Evolutionary conservation across 2,113 vertebrate species (phyloP).

Genomic region (Pungitius pungitius): DNA sequence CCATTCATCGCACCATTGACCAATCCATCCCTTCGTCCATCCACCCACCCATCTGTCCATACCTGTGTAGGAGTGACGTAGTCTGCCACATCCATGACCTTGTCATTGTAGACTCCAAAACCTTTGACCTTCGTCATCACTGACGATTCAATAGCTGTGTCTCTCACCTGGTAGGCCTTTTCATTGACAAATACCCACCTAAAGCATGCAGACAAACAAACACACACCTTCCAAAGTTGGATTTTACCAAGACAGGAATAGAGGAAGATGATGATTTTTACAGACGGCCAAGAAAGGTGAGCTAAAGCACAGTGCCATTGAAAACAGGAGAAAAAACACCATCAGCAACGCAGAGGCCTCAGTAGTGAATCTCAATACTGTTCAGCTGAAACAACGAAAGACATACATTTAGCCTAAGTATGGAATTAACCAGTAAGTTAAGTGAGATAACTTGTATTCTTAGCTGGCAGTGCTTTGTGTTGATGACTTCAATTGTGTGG

Average conservation of each 20-base stretch:
- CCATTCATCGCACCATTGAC: background rate
- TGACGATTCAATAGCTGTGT: slow-evolving; percentile 91
- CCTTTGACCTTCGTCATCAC: slow-evolving; percentile 97
- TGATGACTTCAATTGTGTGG: too few relatives aligned
- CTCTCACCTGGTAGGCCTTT: slow-evolving; percentile 92
- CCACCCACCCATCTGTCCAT: background rate
- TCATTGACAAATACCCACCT: slow-evolving; percentile 95
- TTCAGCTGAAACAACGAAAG: background rate
- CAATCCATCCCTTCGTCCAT: background rate
- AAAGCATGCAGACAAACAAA: slow-evolving; percentile 13
- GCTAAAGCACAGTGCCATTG: too few relatives aligned
- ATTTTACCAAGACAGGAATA: too few relatives aligned
- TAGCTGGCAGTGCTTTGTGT: background rate
- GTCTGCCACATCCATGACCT: slow-evolving; percentile 92
- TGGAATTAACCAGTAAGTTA: too few relatives aligned
- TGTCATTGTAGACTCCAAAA: slow-evolving; percentile 86
- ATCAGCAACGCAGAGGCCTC: too few relatives aligned
- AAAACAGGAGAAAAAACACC: too few relatives aligned
- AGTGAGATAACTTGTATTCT: too few relatives aligned
- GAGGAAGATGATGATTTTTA: background rate
- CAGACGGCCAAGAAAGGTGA: background rate
- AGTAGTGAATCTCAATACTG: background rate
- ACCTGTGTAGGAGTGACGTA: slow-evolving; percentile 92
- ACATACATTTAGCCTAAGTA: too few relatives aligned
- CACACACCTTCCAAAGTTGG: background rate